Base-by-base conservation (phyloP, 2,797 vertebrate species). In the Sebastiscus tertius region DNA sequence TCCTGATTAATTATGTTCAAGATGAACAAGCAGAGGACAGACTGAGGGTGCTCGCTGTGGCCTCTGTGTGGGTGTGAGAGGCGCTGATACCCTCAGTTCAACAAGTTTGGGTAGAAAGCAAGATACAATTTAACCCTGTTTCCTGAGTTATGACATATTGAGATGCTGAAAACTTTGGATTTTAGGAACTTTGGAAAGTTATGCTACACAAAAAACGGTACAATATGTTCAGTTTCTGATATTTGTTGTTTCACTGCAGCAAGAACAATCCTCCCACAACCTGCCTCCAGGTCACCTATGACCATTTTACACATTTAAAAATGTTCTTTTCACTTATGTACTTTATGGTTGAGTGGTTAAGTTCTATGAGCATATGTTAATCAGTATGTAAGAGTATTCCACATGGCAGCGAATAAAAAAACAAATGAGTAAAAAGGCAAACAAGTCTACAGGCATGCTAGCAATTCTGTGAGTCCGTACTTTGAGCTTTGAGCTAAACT, bases 1-100 rank as follows among this genome's bases (percentile, higher is more conserved):
- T 63, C 11, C 71, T 84, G 81, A 85, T 82, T 88, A 87, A 88
- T 89, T 88, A 84, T 86, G 69, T 85, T 70, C 8, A 61, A 71
- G 75, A 77, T 74, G 72, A 76, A 79, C 79, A 81, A 63, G 24
- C 70, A 80, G 82, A 79, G 77, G 59, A 80, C 66, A 58, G 58
- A 61, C 46, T 6, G 42, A 74, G 83, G 80, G 66, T 42, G 42
- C 70, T 72, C 6, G 11, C 59, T 24, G 22, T 42, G 75, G 58
- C 58, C 78, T 69, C 65, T 34, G 82, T 26, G 90, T 88, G 85
- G 82, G 88, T 31, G 84, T 81, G 60, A 11, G 24, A 65, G 20
- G 58, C 70, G 59, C 13, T 3, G 42, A 75, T 39, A 56, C 29
- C 36, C 34, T 61, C 63, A 26, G 36, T 26, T 82, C 61, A 54